Evolutionary conservation across 2,797 vertebrate species (phyloP).

Genomic region (Carcharodon carcharias): DNA sequence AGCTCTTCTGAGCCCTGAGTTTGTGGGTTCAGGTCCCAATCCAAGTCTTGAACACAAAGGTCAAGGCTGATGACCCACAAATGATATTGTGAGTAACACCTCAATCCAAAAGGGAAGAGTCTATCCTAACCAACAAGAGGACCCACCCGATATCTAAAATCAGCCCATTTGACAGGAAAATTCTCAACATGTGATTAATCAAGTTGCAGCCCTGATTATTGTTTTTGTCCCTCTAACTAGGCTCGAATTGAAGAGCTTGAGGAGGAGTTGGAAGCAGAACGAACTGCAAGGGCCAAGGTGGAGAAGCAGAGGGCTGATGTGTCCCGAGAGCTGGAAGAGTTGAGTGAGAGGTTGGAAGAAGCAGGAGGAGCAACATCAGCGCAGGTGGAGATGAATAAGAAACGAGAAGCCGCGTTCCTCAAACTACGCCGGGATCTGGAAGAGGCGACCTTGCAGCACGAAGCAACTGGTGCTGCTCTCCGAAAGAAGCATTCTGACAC

Average conservation of each 20-base stretch:
- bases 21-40: background rate
- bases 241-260: slow-evolving; percentile 83
- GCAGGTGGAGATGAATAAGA: slow-evolving; percentile 84
- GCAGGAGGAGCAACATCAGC: slow-evolving; percentile 71
- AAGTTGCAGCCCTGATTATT: background rate
- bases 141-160: background rate
- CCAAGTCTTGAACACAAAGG: background rate
- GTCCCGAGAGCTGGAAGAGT: slow-evolving; percentile 79
- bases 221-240: slow-evolving; percentile 49
- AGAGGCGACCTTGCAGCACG: slow-evolving; percentile 77
- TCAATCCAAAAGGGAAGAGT: background rate
- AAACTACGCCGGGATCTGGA: slow-evolving; percentile 80
- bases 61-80: background rate
- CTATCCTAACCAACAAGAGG: background rate
- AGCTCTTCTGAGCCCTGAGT: background rate
- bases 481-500: slow-evolving; percentile 81
- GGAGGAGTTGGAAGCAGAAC: slow-evolving; percentile 84
- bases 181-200: background rate
- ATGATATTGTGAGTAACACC: background rate
- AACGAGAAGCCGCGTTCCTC: slow-evolving; percentile 73
- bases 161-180: background rate
- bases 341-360: slow-evolving; percentile 84
- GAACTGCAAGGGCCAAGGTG: slow-evolving; percentile 71
- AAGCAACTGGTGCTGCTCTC: slow-evolving; percentile 66
- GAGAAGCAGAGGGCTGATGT: slow-evolving; percentile 81